phyloP scores from a whole-genome alignment of 2,113 vertebrate genomes.

The Rhinogobius similis region DNA sequence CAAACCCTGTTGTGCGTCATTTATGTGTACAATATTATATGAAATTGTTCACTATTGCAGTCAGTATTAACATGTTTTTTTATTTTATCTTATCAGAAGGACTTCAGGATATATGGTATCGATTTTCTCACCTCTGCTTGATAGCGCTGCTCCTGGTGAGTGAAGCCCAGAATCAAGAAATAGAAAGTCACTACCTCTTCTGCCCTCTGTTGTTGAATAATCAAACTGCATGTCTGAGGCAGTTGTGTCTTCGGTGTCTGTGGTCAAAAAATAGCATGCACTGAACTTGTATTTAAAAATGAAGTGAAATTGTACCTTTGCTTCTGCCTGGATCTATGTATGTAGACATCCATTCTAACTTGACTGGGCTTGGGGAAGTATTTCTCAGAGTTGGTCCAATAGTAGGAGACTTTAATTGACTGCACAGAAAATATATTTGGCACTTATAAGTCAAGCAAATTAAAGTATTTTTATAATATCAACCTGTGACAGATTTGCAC shows the following conservation, averaged over 20 bases:
- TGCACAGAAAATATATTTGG: slow-evolving; percentile 7
- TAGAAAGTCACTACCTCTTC: slow-evolving; percentile 16
- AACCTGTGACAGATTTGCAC: slow-evolving; percentile 32
- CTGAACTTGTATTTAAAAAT: background rate
- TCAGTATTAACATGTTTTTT: background rate
- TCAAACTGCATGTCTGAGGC: slow-evolving; percentile 38
- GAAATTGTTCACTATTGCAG: background rate
- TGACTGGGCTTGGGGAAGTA: slow-evolving; percentile 34
- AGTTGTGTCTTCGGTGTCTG: slow-evolving; percentile 44
- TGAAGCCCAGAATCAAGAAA: slow-evolving; percentile 4
- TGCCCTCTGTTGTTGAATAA: slow-evolving; percentile 30
- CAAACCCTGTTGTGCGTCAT: slow-evolving; percentile 7
- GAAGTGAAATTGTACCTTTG: slow-evolving; percentile 52
- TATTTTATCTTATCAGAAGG: background rate
- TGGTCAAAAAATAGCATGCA: slow-evolving; percentile 15
- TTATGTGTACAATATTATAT: background rate
- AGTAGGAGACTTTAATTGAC: slow-evolving; percentile 18
- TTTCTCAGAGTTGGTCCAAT: slow-evolving; percentile 29
- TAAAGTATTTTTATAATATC: background rate
- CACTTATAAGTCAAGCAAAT: background rate
- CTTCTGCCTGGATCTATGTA: slow-evolving; percentile 67
- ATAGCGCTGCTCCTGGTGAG: background rate
- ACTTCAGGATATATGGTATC: background rate
- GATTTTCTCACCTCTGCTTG: slow-evolving; percentile 41
- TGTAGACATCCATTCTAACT: slow-evolving; percentile 75